A percentile compares a stretch with the other conserved stretches of the same genome.
These are phyloP conservation scores for Dasypus novemcinctus DNA, from an alignment of 2,113 vertebrate species.

Conservation along the genomic window DNA sequence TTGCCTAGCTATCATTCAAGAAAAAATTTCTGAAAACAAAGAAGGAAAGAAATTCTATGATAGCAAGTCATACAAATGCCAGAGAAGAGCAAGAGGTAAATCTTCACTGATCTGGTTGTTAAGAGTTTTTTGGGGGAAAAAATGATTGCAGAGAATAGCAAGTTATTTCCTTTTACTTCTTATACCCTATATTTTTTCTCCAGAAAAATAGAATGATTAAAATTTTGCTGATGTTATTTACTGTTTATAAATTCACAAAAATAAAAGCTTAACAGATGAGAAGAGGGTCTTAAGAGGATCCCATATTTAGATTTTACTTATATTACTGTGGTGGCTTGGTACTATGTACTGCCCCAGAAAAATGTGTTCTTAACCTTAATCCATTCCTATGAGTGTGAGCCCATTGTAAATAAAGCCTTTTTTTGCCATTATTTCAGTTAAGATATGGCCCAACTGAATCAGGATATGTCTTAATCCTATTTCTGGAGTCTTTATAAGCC, in stretches of 20 bases:
- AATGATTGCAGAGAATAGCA: background rate
- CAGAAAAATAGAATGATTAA: constrained; percentile 15
- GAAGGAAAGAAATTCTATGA: constrained; percentile 67
- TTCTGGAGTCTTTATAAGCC: no score
- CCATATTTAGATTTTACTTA: background rate
- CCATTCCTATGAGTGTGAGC: no score
- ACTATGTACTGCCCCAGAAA: no score
- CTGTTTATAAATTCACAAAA: constrained; percentile 42
- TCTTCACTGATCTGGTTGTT: background rate
- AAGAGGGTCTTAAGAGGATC: background rate
- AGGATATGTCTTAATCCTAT: no score
- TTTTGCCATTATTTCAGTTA: no score
- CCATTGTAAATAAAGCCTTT: no score
- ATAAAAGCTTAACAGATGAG: background rate
- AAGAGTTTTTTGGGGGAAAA: background rate
- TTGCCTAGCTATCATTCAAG: constrained; percentile 64
- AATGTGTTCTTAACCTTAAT: no score
- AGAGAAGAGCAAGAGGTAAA: constrained; percentile 67
- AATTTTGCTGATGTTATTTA: constrained; percentile 47
- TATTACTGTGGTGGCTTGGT: no score
- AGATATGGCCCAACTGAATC: no score
- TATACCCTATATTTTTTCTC: background rate
- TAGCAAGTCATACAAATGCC: constrained; percentile 2
- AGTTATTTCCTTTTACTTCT: background rate
- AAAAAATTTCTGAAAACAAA: constrained; percentile 75